Evolutionary conservation across 2,113 vertebrate species (phyloP).

Genomic region (Heliornis fulica): DNA sequence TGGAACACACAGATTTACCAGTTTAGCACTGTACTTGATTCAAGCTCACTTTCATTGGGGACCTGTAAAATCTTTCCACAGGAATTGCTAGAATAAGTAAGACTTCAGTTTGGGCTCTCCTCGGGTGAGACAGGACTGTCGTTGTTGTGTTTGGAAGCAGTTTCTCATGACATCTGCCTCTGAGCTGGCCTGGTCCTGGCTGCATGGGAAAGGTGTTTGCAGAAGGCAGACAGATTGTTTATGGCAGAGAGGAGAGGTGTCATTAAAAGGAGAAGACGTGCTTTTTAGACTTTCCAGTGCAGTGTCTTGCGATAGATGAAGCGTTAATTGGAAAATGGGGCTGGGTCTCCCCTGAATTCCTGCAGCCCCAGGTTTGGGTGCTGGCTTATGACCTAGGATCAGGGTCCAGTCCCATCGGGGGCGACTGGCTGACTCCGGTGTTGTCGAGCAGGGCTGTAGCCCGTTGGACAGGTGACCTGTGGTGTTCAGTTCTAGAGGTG

Average conservation of each 20-base stretch:
- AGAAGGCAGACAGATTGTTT: neutral
- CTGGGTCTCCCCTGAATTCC: neutral
- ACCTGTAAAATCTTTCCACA: neutral
- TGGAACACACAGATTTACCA: neutral
- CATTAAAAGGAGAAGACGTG: neutral
- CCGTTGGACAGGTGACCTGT: neutral
- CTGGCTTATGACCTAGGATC: neutral
- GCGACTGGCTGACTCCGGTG: too few species aligned
- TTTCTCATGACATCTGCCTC: neutral
- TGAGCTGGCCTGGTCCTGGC: neutral
- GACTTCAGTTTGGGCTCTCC: neutral
- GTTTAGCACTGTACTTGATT: neutral
- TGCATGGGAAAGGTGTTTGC: neutral
- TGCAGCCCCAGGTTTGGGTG: neutral
- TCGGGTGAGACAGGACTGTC: neutral
- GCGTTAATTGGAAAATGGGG: neutral
- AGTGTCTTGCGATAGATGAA: accelerated
- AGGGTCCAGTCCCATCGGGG: neutral
- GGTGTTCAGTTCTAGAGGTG: neutral
- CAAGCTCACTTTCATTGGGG: neutral
- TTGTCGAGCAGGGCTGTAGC: too few species aligned
- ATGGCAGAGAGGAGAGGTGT: neutral
- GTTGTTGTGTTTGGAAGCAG: neutral
- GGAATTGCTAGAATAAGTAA: neutral
- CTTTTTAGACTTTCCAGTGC: neutral